Evolutionary conservation across 2,113 vertebrate genomes (phyloP), one percentile per base, ranked within the genome.

Genomic region (Equus przewalskii): DNA sequence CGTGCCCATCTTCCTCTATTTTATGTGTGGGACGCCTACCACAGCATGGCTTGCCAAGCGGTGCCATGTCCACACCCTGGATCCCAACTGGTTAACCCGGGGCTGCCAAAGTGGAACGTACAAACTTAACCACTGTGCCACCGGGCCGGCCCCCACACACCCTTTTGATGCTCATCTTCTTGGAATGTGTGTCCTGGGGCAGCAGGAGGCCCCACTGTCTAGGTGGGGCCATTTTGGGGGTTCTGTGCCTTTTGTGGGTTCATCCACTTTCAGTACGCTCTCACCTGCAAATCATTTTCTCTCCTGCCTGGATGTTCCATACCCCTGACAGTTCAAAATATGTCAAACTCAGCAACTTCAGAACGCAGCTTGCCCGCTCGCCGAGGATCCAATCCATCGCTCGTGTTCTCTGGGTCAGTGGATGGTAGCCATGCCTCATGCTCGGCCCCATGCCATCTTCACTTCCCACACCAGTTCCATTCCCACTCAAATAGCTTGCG

Each of bases 371-470:
- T 28, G 7, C 7, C 80, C 49, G 51, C 51, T 16, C 6, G 6
- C 6, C 28, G 0, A 0, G 28, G 51, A 14, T 22, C 41, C 1
- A 44, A 33, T 30, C 19, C 41, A 1, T 10, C 10, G 16, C 33
- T 33, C 18, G 2, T 19, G 6, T 44, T 7, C 26, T 11, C 8
- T 1, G 41, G 19, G 28, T 19, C 26, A 1, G 24, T 18, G 10
- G 56, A n/a, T 6, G 56, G 41, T 4, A 54, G 51, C 51, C 13
- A 14, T 54, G 51, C 51, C 51, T 54, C 51, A 54, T 3, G 51
- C 51, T 54, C 9, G 13, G 75, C 62, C 16, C 33, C 49, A 10
- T 7, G 2, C 19, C 14, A 8, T 4, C 3, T 62, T 81, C 26
- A 46, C 30, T 51, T 19, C 51, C 54, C 13, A 24, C 49, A 7